Base-by-base conservation (phyloP, 2,113 vertebrate genomes). In the Chroicocephalus ridibundus region DNA sequence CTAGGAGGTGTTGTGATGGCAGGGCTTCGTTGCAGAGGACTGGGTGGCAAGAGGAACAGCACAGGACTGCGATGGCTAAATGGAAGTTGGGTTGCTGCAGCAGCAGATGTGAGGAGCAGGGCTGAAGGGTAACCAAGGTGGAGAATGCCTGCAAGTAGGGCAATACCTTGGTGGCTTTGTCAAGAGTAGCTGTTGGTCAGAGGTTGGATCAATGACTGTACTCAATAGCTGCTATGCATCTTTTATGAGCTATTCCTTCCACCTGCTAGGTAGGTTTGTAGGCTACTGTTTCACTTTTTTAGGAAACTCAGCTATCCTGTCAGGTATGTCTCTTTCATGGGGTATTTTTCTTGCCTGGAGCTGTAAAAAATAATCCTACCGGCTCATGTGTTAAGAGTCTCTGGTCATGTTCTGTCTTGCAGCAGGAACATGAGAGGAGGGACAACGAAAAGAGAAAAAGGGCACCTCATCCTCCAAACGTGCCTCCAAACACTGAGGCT, bases 201-300 rank as follows among this genome's bases (percentile, higher is more conserved):
- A 75, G 42, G 15, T 15, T 65, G 60, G 29, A 47, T 86, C 72
- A 47, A 44, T 52, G 32, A 12, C 81, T 62, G 20, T 38, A 13
- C 20, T 61, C 8, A 36, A 4, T 17, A 79, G 13, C 26, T 44
- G 66, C 68, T 36, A 21, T 84, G 52, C 46, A 72, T 80, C 18
- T 85, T 68, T 86, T 60, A 82, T 87, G 32, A 31, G 22, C 0
- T 3, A 62, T 36, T 90, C 60, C 36, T 79, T 92, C 64, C 65
- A 24, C 11, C 31, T 66, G 3, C 58, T 32, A 29, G 61, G 66
- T 49, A 82, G 66, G 52, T 71, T 70, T 60, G 58, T 36, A 96
- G 76, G 89, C 89, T 96, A 42, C 82, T 85, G 46, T 93, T 97
- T 90, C 82, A 65, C 54, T 87, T 89, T 44, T 94, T 44, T 44